Evolutionary conservation across 2,797 vertebrate species (phyloP).

Genomic region (Onychomys torridus): DNA sequence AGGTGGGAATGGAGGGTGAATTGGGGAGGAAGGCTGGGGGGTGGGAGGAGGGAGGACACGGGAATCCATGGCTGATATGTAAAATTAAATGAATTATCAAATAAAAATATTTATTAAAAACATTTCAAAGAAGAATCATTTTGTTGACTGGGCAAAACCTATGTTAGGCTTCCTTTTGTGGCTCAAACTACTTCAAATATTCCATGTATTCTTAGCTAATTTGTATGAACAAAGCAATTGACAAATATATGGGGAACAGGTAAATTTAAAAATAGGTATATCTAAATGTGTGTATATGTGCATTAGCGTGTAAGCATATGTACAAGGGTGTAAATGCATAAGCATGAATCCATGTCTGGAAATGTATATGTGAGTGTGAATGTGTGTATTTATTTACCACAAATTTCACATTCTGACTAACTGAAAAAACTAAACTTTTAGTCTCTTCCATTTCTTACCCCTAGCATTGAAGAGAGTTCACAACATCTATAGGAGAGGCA

Average conservation of each 20-base stretch:
- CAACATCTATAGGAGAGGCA: accelerated
- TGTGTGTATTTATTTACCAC: background rate
- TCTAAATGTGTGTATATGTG: background rate
- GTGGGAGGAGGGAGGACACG: too few relatives aligned
- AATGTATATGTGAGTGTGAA: background rate
- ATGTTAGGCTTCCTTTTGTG: background rate
- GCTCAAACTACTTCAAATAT: background rate
- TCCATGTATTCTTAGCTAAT: background rate
- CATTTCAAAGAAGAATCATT: background rate
- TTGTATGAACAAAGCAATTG: background rate
- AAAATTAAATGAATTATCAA: too few relatives aligned
- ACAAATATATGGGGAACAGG: background rate
- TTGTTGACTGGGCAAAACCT: background rate
- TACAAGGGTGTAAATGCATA: background rate
- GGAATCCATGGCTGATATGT: too few relatives aligned
- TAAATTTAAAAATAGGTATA: background rate
- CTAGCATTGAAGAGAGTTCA: background rate
- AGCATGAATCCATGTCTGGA: background rate
- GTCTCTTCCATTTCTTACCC: background rate
- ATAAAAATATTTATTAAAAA: background rate
- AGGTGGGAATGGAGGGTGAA: too few relatives aligned
- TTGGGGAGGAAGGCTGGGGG: too few relatives aligned
- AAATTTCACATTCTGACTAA: background rate
- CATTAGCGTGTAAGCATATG: background rate
- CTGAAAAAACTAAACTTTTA: background rate